Conservation (phyloP, 2,888 invertebrate species). For the Poecilobothrus nobilitatus region DNA sequence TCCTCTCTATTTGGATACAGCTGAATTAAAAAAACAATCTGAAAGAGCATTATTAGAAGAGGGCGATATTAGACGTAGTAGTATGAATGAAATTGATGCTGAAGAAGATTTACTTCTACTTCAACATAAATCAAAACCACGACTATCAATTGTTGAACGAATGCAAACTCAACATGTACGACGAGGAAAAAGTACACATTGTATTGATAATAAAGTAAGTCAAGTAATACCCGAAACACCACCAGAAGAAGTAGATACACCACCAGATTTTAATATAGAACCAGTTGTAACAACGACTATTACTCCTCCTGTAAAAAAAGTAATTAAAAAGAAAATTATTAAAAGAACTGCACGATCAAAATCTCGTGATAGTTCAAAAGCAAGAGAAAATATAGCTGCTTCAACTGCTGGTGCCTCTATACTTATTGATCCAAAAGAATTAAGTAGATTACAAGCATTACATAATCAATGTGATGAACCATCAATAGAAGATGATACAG, state of each 20-base stretch:
- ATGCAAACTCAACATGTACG: constrained; percentile 36
- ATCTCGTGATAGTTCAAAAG: constrained; percentile 33
- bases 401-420: constrained; percentile 27
- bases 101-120: constrained; percentile 31
- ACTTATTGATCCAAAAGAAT: constrained; percentile 21
- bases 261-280: constrained; percentile 11
- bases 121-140: constrained; percentile 35
- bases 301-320: constrained; percentile 35
- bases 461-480: neutral
- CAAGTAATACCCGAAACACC: constrained; percentile 26
- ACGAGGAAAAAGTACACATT: constrained; percentile 26
- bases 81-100: constrained; percentile 22
- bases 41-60: constrained; percentile 44
- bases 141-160: constrained; percentile 39
- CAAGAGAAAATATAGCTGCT: constrained; percentile 23
- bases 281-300: constrained; percentile 25
- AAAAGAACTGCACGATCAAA: constrained; percentile 39
- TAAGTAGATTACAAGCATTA: constrained; percentile 22
- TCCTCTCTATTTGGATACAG: constrained; percentile 53
- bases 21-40: constrained; percentile 53
- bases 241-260: constrained; percentile 21
- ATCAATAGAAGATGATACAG: neutral
- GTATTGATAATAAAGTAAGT: constrained; percentile 14
- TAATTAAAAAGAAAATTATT: constrained; percentile 39
- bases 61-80: constrained; percentile 19